These are phyloP conservation scores for Delphinapterus leucas DNA, from an alignment of 2,113 vertebrate species.

Conservation along the genomic window DNA sequence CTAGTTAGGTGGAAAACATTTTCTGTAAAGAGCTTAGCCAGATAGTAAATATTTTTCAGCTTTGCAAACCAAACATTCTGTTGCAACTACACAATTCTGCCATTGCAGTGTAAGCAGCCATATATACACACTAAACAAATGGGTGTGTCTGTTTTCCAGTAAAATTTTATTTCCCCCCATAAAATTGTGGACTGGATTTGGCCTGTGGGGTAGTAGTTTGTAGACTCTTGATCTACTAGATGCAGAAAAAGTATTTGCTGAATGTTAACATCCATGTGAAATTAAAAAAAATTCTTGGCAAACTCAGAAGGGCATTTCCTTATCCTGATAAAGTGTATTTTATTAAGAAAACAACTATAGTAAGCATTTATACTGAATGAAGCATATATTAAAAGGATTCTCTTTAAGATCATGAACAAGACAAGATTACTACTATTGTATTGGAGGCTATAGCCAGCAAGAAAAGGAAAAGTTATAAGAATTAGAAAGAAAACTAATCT, in stretches of 20 bases:
- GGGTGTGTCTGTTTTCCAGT: background rate
- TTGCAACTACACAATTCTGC: background rate
- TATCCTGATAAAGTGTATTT: background rate
- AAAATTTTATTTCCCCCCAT: background rate
- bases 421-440: background rate
- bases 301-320: background rate
- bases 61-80: background rate
- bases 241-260: background rate
- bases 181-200: background rate
- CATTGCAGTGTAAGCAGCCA: background rate
- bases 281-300: background rate
- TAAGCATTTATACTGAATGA: background rate
- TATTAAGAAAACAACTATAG: background rate
- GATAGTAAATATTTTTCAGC: background rate
- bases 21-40: background rate
- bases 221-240: background rate
- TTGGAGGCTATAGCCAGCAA: background rate
- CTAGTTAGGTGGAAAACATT: background rate
- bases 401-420: background rate
- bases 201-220: background rate
- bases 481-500: background rate
- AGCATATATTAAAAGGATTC: background rate
- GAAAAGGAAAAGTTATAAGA: background rate
- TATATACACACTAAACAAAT: background rate
- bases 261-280: background rate